phyloP scores from a whole-genome alignment of 2,888 invertebrate species.

The Achlya flavicornis region DNA sequence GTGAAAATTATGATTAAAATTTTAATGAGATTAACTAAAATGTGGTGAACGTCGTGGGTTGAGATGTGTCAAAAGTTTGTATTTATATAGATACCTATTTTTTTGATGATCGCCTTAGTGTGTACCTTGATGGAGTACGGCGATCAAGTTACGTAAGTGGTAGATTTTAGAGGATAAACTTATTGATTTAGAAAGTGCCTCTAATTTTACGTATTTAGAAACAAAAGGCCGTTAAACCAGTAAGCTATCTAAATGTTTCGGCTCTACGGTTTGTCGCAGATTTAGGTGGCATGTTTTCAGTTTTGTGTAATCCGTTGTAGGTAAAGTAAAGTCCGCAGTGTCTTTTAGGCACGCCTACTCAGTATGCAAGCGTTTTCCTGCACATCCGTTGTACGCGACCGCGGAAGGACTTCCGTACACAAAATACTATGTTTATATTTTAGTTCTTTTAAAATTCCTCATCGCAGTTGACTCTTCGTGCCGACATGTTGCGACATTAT shows the following conservation, averaged over 20 bases:
- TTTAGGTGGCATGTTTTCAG: constrained; percentile 77
- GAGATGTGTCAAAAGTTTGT: constrained; percentile 27
- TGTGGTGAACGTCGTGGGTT: constrained; percentile 24
- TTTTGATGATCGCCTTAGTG: constrained; percentile 20
- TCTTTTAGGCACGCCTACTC: constrained; percentile 83
- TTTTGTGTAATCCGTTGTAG: constrained; percentile 79
- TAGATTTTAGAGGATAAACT: constrained; percentile 42
- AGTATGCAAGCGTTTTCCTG: constrained; percentile 83
- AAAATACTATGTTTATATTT: constrained; percentile 80
- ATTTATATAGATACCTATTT: constrained; percentile 33
- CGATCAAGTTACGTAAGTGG: constrained; percentile 12
- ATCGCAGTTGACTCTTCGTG: constrained; percentile 77
- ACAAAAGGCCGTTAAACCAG: constrained; percentile 55
- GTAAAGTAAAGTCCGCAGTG: constrained; percentile 81
- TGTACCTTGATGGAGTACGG: neutral
- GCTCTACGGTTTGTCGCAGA: constrained; percentile 69
- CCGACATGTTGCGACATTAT: constrained; percentile 70
- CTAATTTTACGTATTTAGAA: constrained; percentile 50
- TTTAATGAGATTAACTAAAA: constrained; percentile 72
- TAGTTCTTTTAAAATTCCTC: constrained; percentile 79
- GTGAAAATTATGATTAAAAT: constrained; percentile 66
- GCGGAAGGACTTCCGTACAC: constrained; percentile 80
- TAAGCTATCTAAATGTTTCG: constrained; percentile 59
- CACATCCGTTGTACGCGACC: constrained; percentile 81
- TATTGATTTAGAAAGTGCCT: constrained; percentile 38